Evolutionary conservation across 2,888 invertebrate genomes (phyloP).

Genomic region (Malacosoma neustria): DNA sequence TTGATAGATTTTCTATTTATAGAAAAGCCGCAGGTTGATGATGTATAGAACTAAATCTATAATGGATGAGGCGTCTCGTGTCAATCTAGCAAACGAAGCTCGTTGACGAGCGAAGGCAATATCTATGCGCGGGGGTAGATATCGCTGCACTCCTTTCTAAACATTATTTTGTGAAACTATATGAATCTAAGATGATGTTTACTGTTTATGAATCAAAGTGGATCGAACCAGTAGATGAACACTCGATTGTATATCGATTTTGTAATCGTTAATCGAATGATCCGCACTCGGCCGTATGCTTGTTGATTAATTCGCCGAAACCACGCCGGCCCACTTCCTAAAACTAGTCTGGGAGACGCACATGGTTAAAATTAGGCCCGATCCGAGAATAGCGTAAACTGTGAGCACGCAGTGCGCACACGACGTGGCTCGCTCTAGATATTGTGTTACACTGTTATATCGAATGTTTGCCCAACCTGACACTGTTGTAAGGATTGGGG

Average conservation of each 20-base stretch:
- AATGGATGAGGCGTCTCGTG: conserved; percentile 69
- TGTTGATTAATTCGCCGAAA: conserved; percentile 48
- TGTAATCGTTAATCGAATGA: conserved; percentile 10
- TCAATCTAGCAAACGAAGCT: conserved; percentile 57
- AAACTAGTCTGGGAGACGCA: conserved; percentile 70
- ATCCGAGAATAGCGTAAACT: conserved; percentile 69
- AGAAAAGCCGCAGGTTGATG: conserved; percentile 57
- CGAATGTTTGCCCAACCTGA: too few relatives aligned
- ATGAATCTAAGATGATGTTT: not conserved
- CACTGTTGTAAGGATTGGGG: too few relatives aligned
- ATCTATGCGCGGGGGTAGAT: too few relatives aligned
- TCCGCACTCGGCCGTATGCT: conserved; percentile 21
- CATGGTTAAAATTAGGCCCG: conserved; percentile 72
- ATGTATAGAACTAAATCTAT: conserved; percentile 49
- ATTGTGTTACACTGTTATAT: conserved; percentile 54
- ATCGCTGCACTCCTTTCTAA: too few relatives aligned
- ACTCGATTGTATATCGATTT: conserved; percentile 2
- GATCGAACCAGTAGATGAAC: not conserved
- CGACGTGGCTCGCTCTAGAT: conserved; percentile 40
- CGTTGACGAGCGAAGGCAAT: not conserved
- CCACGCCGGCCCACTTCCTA: conserved; percentile 66
- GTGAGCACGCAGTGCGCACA: conserved; percentile 48
- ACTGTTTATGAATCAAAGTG: not conserved
- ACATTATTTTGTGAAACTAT: too few relatives aligned
- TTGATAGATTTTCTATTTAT: conserved; percentile 47